Conservation (phyloP, 2,888 invertebrate genomes). For the Drosophila phalerata region DNA sequence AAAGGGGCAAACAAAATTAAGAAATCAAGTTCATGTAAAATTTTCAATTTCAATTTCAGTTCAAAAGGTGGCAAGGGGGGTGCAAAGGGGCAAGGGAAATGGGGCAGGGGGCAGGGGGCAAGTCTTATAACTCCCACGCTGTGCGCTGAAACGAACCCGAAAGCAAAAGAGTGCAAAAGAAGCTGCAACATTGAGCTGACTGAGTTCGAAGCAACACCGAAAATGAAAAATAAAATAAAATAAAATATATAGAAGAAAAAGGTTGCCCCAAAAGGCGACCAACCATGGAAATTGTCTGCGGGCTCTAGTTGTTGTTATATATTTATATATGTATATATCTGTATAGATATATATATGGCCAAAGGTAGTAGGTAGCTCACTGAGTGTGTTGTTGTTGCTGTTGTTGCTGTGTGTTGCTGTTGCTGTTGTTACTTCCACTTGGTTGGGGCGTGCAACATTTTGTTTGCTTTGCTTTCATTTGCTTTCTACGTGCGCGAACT, state of each 20-base stretch:
- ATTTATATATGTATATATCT: too few species aligned
- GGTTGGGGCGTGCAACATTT: conserved; percentile 54
- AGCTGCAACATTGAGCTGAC: conserved; percentile 18
- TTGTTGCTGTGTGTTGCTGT: too few species aligned
- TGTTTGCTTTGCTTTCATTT: conserved; percentile 72
- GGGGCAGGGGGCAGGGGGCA: neutral
- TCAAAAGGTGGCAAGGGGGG: conserved; percentile 25
- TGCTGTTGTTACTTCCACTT: conserved; percentile 29
- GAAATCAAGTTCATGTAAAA: conserved; percentile 74
- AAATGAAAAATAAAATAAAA: neutral
- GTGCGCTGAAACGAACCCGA: conserved; percentile 55
- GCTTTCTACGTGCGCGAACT: conserved; percentile 75
- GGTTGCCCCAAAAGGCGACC: conserved; percentile 43
- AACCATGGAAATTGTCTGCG: conserved; percentile 52
- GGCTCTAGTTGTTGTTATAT: conserved; percentile 12
- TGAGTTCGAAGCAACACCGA: conserved; percentile 11
- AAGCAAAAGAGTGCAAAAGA: conserved; percentile 8
- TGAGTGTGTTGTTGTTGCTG: conserved; percentile 10
- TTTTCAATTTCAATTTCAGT: conserved; percentile 71
- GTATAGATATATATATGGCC: neutral
- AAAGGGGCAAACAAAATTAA: conserved; percentile 47
- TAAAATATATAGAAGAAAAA: conserved; percentile 16
- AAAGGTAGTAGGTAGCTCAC: conserved; percentile 18
- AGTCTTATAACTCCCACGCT: conserved; percentile 51
- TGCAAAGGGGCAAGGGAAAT: neutral